These are phyloP conservation scores for Chrysemys picta DNA, from an alignment of 2,113 vertebrate species.

Conservation along the genomic window DNA sequence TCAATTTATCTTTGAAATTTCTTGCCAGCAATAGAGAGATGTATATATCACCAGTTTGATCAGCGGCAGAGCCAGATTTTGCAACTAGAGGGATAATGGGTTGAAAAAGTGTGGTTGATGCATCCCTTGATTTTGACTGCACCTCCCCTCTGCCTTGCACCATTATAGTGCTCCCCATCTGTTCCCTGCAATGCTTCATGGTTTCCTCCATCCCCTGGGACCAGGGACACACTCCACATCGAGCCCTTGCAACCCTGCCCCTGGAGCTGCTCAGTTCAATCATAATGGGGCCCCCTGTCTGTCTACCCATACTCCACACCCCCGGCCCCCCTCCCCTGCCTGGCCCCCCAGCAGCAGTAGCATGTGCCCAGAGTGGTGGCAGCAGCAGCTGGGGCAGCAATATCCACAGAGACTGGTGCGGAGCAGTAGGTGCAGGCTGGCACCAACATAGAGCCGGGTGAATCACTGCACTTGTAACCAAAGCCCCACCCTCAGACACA, in stretches of 20 bases:
- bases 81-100: background rate
- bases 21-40: background rate
- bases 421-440: background rate
- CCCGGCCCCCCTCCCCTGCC: background rate
- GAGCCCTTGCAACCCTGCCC: background rate
- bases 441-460: background rate
- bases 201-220: background rate
- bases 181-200: background rate
- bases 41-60: background rate
- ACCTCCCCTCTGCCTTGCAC: background rate
- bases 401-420: background rate
- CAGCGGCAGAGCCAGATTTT: background rate
- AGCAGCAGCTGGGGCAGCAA: background rate
- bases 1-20: background rate
- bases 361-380: background rate
- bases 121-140: background rate
- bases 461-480: background rate
- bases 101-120: background rate
- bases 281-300: background rate
- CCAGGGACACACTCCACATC: background rate
- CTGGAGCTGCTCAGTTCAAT: background rate
- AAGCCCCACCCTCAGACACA: background rate
- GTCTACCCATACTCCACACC: background rate
- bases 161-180: background rate
- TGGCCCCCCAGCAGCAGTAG: background rate